A percentile compares a stretch with the other conserved stretches of the same genome.
These are phyloP conservation scores for Anoplophora glabripennis DNA, from an alignment of 1,140 invertebrate genomes.

Conservation along the genomic window DNA sequence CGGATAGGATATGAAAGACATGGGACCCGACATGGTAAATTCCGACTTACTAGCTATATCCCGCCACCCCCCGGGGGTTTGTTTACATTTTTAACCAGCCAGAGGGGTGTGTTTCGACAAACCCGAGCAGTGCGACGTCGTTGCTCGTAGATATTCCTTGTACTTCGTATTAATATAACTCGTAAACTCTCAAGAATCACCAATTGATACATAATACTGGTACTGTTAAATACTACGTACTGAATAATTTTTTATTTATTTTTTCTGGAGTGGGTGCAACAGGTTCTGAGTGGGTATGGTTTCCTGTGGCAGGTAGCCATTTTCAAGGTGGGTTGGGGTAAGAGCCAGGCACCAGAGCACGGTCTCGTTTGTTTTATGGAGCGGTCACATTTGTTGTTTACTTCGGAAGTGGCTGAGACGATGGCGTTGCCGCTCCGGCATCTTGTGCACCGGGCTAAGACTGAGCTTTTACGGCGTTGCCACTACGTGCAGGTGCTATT, in stretches of 20 bases:
- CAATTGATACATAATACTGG: too few species aligned
- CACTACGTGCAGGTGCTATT: slow-evolving; percentile 7
- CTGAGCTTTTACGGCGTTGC: slow-evolving; percentile 6
- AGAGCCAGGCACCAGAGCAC: neutral
- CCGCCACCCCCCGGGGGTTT: slow-evolving; percentile 50
- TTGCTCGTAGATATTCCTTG: too few species aligned
- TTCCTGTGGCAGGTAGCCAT: slow-evolving; percentile 40
- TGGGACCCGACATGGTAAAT: slow-evolving; percentile 71
- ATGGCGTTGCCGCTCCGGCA: neutral
- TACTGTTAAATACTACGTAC: too few species aligned
- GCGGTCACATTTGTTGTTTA: slow-evolving; percentile 10
- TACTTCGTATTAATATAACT: too few species aligned
- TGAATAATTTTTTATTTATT: neutral
- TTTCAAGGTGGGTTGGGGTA: slow-evolving; percentile 36
- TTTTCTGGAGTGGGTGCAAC: slow-evolving; percentile 27
- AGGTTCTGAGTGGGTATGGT: slow-evolving; percentile 36
- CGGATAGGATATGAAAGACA: slow-evolving; percentile 63
- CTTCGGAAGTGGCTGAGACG: slow-evolving; percentile 2
- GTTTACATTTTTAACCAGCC: slow-evolving; percentile 48
- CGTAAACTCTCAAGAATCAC: too few species aligned
- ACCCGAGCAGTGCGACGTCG: too few species aligned
- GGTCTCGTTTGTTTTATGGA: neutral
- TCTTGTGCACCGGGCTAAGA: neutral
- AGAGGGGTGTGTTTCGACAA: slow-evolving; percentile 7
- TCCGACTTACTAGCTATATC: slow-evolving; percentile 43